Base-by-base conservation (phyloP, 2,888 invertebrate species). In the Eupithecia insigniata region DNA sequence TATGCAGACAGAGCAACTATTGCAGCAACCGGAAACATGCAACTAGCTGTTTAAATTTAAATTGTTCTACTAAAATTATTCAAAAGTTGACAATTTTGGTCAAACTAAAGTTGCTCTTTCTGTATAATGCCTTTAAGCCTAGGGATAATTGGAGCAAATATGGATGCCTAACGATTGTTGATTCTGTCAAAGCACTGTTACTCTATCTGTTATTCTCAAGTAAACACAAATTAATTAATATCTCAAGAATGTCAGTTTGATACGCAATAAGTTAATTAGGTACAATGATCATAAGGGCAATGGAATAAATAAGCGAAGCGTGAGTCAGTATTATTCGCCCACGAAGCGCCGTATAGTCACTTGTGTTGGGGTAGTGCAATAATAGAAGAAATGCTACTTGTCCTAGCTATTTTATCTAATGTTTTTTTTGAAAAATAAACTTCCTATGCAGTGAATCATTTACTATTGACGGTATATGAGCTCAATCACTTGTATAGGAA, bases 291-390 rank as follows among this genome's bases (percentile, higher is more conserved):
- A 82, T 79, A 78, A 75, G 73, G 73, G 75, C 73, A 75, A 79
- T 82, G 36, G 60, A 66, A 66, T 71, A 67, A 71, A 67, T 64
- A 26, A 66, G 81, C 73, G 76, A 26, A 66, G 81, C 73, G 76
- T 79, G 82, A 81, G 70, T 87, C 86, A 86, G 78, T 22, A 1
- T n/a, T 82, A 77, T 81, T 79, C 85, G 83, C 88, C 87, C 85
- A 88, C 88, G 79, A 73, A 71, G 75, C 78, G 75, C 77, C 74
- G 66, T 62, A 61, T 55, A 60, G 65, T 67, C 67, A 70, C 55
- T 18, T 30, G 1, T 16, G 30, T 18, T 30, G 14, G 58, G 30
- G 16, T 22, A 51, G n/a, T n/a, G 43, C 7, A 43, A n/a, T n/a
- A 43, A n/a, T 43, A 7, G 43, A 43, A 43, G 7, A 43, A 4